Conservation (phyloP, 1,140 invertebrate genomes). For the Homalodisca vitripennis region DNA sequence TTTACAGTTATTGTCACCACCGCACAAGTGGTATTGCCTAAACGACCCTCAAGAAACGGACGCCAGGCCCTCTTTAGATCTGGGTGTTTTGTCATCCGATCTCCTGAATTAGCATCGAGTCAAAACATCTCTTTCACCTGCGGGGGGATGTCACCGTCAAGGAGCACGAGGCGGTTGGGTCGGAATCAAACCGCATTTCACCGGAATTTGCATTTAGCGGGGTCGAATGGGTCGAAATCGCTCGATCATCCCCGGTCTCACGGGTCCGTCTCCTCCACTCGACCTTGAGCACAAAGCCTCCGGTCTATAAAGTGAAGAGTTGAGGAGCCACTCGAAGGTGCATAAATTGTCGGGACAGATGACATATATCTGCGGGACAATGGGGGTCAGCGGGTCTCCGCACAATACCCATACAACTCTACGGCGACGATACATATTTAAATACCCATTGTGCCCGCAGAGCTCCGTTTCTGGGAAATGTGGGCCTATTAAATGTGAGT, state of each 20-base stretch:
- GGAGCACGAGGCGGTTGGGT: neutral
- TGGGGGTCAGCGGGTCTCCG: neutral
- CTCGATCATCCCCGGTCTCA: neutral
- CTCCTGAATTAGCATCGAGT: neutral
- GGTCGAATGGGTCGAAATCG: neutral
- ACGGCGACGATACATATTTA: constrained; percentile 19
- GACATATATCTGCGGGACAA: neutral
- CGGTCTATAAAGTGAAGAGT: too few species aligned
- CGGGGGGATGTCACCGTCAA: too few species aligned
- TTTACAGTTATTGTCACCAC: too few species aligned
- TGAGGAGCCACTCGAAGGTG: too few species aligned
- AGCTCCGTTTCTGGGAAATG: neutral
- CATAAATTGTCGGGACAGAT: neutral
- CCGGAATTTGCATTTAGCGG: neutral
- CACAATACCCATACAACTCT: constrained; percentile 12
- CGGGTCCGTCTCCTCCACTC: neutral
- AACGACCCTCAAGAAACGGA: too few species aligned
- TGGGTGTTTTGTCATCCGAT: too few species aligned
- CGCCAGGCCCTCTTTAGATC: too few species aligned
- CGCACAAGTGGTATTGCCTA: too few species aligned
- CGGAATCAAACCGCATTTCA: neutral
- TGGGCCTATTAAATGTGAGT: too few species aligned
- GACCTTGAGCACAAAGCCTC: neutral
- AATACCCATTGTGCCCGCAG: neutral
- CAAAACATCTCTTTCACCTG: neutral